Evolutionary conservation across 2,797 vertebrate genomes (phyloP).

Genomic region (Arrhamphus sclerolepis): DNA sequence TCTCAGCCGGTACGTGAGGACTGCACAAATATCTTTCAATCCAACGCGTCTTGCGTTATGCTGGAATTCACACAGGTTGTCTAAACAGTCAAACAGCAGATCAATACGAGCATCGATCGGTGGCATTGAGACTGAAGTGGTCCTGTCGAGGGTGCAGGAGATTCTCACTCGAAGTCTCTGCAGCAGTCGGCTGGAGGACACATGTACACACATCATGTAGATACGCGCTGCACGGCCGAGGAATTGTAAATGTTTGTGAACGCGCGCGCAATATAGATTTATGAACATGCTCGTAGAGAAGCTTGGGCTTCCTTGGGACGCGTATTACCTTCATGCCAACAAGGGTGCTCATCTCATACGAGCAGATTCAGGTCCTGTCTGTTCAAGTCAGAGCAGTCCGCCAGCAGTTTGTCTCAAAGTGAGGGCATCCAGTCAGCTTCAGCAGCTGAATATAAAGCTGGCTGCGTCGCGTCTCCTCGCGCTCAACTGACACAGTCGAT

Average conservation of each 20-base stretch:
- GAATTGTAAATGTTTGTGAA: constrained; percentile 32
- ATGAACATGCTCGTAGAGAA: constrained; percentile 4
- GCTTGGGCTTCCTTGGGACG: constrained; percentile 20
- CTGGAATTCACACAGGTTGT: constrained; percentile 76
- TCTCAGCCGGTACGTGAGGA: background rate
- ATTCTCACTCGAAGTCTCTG: constrained; percentile 64
- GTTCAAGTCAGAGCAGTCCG: constrained; percentile 63
- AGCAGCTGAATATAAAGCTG: constrained; percentile 75
- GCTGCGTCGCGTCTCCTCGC: constrained; percentile 60
- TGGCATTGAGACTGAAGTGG: constrained; percentile 76
- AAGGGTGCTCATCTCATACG: constrained; percentile 27
- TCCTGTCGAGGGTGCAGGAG: constrained; percentile 66
- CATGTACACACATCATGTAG: background rate
- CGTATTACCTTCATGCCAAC: constrained; percentile 21
- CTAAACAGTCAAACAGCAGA: constrained; percentile 77
- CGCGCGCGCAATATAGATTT: constrained; percentile 19
- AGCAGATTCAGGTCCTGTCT: constrained; percentile 68
- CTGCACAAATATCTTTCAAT: constrained; percentile 38
- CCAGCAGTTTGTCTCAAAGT: constrained; percentile 77
- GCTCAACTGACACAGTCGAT: constrained; percentile 76
- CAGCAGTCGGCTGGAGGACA: constrained; percentile 43
- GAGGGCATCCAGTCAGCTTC: constrained; percentile 75
- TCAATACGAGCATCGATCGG: constrained; percentile 73
- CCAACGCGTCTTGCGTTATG: constrained; percentile 62
- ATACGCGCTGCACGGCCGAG: constrained; percentile 2